These are phyloP conservation scores for Fulica atra DNA, from an alignment of 2,113 vertebrate species.

Conservation along the genomic window DNA sequence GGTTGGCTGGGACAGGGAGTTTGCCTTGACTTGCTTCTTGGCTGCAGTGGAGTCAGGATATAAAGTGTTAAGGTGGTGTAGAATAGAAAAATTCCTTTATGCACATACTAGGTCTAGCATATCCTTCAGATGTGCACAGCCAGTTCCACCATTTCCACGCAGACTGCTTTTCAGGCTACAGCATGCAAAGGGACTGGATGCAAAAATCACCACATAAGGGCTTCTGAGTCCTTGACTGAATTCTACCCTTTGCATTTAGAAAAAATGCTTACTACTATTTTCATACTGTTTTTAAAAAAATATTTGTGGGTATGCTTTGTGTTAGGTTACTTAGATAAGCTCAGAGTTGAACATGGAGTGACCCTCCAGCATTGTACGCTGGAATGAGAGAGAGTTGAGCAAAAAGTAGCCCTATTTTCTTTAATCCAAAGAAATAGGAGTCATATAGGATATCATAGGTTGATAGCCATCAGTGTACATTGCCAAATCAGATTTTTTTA, in stretches of 20 bases:
- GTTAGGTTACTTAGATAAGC: neutral
- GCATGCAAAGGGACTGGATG: neutral
- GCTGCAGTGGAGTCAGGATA: neutral
- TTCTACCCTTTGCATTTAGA: neutral
- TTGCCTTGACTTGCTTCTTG: constrained; percentile 7
- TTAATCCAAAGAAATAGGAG: neutral
- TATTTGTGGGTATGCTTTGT: neutral
- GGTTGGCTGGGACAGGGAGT: neutral
- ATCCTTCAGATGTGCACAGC: neutral
- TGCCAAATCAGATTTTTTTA: neutral
- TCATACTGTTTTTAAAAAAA: neutral
- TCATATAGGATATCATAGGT: neutral
- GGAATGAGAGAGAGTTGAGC: neutral
- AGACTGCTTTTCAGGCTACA: neutral
- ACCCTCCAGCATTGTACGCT: neutral
- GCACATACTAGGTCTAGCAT: neutral
- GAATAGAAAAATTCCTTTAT: constrained; percentile 16
- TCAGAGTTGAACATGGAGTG: neutral
- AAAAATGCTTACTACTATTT: neutral
- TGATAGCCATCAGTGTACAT: neutral
- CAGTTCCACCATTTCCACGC: neutral
- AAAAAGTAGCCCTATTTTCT: neutral
- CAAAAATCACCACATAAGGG: neutral
- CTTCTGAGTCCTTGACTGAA: neutral
- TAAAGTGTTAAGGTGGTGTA: neutral